Percentiles rank a stretch among this genome's conserved stretches.
Conservation (phyloP, 2,113 vertebrate species). For the Apteryx owenii region DNA sequence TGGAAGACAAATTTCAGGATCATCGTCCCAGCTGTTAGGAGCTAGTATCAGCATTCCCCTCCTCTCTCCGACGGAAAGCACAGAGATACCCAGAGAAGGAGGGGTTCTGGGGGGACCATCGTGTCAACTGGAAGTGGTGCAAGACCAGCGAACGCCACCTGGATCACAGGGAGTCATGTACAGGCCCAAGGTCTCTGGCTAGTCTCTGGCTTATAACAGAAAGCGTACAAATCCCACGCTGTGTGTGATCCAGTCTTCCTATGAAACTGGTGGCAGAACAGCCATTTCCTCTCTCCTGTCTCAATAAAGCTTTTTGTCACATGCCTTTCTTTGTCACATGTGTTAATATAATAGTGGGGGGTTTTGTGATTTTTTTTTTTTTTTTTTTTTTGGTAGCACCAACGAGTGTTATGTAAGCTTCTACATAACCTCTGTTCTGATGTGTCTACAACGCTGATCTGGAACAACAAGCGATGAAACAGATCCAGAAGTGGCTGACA, state of each 20-base stretch:
- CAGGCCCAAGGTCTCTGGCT: fast-evolving
- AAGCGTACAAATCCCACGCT: fast-evolving
- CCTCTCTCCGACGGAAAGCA: neutral
- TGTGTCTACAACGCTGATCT: neutral
- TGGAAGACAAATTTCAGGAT: conserved; percentile 51
- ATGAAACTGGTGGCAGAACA: neutral
- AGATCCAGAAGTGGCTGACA: neutral
- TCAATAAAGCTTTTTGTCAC: neutral
- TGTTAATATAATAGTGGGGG: neutral
- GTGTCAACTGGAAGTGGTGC: fast-evolving
- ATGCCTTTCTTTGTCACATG: fast-evolving
- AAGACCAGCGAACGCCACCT: neutral
- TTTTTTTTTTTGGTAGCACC: neutral
- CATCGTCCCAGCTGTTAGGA: neutral
- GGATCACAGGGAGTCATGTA: neutral
- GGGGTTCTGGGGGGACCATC: fast-evolving
- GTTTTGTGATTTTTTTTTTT: neutral
- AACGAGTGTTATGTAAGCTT: neutral
- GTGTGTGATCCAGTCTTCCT: fast-evolving
- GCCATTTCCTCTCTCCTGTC: neutral
- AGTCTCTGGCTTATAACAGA: neutral
- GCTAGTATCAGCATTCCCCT: neutral
- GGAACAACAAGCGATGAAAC: neutral
- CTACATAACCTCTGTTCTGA: neutral
- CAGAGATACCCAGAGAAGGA: neutral